Percentiles rank a stretch among this genome's conserved stretches.
Evolutionary conservation across 2,888 invertebrate species (phyloP).

Genomic region (Rhodophaea formosa): DNA sequence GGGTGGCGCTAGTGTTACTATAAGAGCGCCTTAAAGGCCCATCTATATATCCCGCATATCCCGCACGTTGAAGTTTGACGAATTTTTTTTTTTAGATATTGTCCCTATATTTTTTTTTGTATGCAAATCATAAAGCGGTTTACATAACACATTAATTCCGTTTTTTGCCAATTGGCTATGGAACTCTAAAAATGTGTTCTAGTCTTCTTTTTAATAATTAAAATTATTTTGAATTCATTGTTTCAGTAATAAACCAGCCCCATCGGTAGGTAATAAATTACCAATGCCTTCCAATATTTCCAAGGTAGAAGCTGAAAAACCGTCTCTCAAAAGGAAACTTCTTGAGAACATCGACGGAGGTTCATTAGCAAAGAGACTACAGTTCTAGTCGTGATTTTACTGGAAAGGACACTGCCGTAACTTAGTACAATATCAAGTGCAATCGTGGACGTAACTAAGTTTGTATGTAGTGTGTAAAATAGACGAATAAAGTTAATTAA

Average conservation of each 20-base stretch:
- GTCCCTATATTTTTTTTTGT: too few relatives aligned
- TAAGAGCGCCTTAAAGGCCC: too few relatives aligned
- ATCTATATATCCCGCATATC: too few relatives aligned
- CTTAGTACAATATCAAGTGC: conserved; percentile 46
- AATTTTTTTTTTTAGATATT: too few relatives aligned
- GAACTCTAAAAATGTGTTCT: too few relatives aligned
- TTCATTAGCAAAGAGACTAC: conserved; percentile 84
- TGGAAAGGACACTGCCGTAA: conserved; percentile 34
- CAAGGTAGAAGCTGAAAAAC: conserved; percentile 83
- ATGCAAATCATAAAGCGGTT: too few relatives aligned
- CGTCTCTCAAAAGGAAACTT: conserved; percentile 88
- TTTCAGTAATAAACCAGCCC: conserved; percentile 91
- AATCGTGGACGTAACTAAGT: conserved; percentile 32
- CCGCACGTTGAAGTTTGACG: too few relatives aligned
- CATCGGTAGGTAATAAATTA: conserved; percentile 90
- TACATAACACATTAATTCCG: too few relatives aligned
- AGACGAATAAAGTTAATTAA: neutral
- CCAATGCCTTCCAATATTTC: conserved; percentile 87
- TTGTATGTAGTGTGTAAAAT: conserved; percentile 27
- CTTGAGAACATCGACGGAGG: conserved; percentile 86
- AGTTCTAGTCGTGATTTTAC: conserved; percentile 73
- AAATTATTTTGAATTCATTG: conserved; percentile 31
- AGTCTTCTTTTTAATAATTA: too few relatives aligned
- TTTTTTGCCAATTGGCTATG: too few relatives aligned
- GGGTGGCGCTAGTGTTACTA: too few relatives aligned